Conservation (phyloP, 1,140 invertebrate genomes). For the Ganaspis sp. region DNA sequence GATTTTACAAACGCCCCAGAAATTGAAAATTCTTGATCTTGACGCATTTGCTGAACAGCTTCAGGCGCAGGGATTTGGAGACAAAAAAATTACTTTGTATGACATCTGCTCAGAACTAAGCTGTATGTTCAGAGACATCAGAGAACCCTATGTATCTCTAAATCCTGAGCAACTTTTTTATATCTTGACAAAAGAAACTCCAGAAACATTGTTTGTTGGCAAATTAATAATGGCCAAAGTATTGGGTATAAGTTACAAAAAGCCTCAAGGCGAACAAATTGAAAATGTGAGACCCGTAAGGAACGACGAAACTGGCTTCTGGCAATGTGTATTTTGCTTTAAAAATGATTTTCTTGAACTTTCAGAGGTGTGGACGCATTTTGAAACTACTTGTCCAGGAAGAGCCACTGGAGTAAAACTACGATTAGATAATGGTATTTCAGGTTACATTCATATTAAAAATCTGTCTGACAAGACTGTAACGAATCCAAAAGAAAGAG, state of each 20-base stretch:
- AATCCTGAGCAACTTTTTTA: constrained; percentile 94
- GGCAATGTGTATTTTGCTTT: constrained; percentile 98
- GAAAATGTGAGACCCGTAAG: constrained; percentile 96
- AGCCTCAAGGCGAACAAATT: constrained; percentile 94
- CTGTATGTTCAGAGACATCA: constrained; percentile 92
- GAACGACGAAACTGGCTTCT: constrained; percentile 94
- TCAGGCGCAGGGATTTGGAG: constrained; percentile 95
- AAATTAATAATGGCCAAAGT: constrained; percentile 89
- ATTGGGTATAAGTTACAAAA: constrained; percentile 86
- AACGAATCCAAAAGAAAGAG: constrained; percentile 93
- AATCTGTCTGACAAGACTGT: constrained; percentile 97
- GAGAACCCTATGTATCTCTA: constrained; percentile 86
- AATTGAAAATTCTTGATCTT: constrained; percentile 97
- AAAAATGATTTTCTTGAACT: constrained; percentile 97
- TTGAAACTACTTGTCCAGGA: constrained; percentile 96
- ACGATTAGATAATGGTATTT: constrained; percentile 94
- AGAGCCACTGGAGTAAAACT: constrained; percentile 94
- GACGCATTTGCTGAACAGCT: constrained; percentile 99
- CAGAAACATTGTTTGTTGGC: constrained; percentile 96
- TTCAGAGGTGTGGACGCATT: constrained; percentile 98
- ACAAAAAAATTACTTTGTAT: constrained; percentile 98
- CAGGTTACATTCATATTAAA: constrained; percentile 96
- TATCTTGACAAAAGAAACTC: constrained; percentile 96
- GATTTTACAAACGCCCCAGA: constrained; percentile 95
- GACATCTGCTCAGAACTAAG: constrained; percentile 98